Evolutionary conservation across 2,797 vertebrate genomes (phyloP).

Genomic region (Morus bassanus): DNA sequence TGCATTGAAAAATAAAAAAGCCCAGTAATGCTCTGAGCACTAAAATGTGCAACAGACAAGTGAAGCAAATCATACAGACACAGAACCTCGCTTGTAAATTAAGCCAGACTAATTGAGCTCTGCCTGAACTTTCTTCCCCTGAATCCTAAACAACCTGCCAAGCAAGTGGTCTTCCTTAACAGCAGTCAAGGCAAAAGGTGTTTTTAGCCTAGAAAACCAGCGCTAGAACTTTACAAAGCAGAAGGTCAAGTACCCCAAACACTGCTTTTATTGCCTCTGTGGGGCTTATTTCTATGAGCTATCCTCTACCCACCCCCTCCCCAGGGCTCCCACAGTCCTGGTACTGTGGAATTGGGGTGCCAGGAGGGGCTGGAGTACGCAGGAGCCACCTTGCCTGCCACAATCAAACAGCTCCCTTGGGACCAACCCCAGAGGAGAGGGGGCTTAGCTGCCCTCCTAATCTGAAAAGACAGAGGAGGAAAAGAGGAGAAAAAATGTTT

Average conservation of each 20-base stretch:
- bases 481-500: background rate
- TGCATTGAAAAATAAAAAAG: background rate
- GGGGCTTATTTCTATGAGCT: background rate
- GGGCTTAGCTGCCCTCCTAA: background rate
- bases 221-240: background rate
- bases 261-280: background rate
- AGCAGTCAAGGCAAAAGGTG: background rate
- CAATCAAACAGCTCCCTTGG: background rate
- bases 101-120: background rate
- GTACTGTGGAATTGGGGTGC: background rate
- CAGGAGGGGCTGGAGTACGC: background rate
- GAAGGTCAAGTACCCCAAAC: background rate
- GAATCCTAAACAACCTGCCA: slow-evolving; percentile 18
- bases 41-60: background rate
- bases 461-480: background rate
- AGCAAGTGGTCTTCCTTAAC: background rate
- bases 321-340: background rate
- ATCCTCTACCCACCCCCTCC: background rate
- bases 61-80: background rate
- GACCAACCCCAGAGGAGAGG: background rate
- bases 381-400: background rate
- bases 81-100: background rate
- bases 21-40: background rate
- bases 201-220: background rate
- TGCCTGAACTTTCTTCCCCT: slow-evolving; percentile 18